These are phyloP conservation scores for Pyralis farinalis DNA, from an alignment of 2,888 invertebrate genomes.

Conservation along the genomic window DNA sequence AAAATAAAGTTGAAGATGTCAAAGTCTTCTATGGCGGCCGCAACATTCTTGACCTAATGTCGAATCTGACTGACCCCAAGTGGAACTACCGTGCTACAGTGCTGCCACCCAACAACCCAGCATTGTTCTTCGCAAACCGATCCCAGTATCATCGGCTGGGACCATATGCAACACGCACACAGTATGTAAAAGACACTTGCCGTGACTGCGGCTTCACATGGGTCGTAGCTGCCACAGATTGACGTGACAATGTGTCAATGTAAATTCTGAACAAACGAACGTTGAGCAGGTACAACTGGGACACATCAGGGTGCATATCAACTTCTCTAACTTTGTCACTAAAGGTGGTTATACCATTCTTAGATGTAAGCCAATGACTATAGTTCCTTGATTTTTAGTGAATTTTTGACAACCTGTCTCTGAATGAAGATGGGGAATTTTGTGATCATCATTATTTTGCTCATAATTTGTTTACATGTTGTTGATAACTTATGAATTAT, in stretches of 20 bases:
- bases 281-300: conserved; percentile 58
- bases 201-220: conserved; percentile 74
- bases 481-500: conserved; percentile 25
- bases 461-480: conserved; percentile 17
- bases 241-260: conserved; percentile 44
- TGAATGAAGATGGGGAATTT: conserved; percentile 20
- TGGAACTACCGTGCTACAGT: conserved; percentile 80
- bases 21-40: conserved; percentile 75
- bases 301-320: conserved; percentile 66
- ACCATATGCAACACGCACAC: conserved; percentile 76
- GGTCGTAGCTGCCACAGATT: conserved; percentile 73
- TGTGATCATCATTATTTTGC: conserved; percentile 14
- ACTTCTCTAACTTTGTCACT: conserved; percentile 45
- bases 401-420: conserved; percentile 31
- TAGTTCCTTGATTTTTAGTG: conserved; percentile 33
- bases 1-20: conserved; percentile 53
- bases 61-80: conserved; percentile 72
- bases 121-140: conserved; percentile 82
- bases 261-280: conserved; percentile 60
- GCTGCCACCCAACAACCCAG: conserved; percentile 79
- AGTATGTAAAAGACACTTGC: conserved; percentile 80
- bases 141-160: conserved; percentile 83
- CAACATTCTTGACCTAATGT: conserved; percentile 81
- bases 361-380: conserved; percentile 40
- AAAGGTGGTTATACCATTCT: conserved; percentile 40